Percentiles rank a stretch among this genome's conserved stretches.
Conservation (phyloP, 2,888 invertebrate species). For the Tipula vernalis region DNA sequence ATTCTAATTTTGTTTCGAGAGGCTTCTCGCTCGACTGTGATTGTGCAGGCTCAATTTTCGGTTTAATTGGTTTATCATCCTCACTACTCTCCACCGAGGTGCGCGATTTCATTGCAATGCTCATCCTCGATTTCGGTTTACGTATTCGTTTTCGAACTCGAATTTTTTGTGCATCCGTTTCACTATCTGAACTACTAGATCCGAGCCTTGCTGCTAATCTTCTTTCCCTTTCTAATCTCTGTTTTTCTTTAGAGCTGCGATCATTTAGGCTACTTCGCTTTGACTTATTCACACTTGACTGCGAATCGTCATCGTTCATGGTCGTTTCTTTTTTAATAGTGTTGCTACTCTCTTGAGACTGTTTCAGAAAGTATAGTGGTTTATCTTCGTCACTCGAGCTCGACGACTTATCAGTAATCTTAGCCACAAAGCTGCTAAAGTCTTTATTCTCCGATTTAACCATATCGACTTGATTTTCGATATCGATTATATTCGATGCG, state of each 20-base stretch:
- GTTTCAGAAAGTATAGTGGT: constrained; percentile 22
- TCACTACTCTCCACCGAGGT: not conserved
- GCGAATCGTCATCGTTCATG: constrained; percentile 23
- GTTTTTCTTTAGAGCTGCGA: constrained; percentile 35
- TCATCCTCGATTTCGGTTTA: constrained; percentile 17
- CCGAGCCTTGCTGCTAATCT: constrained; percentile 28
- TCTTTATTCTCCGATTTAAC: not conserved
- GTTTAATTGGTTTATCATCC: constrained; percentile 17
- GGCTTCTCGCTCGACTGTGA: constrained; percentile 9
- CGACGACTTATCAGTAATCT: not conserved
- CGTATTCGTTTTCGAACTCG: constrained; percentile 25
- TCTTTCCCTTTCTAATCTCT: constrained; percentile 27
- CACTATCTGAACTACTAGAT: constrained; percentile 39
- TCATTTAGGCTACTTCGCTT: constrained; percentile 17
- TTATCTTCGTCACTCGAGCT: constrained; percentile 23
- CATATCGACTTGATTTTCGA: not conserved
- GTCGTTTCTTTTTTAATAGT: constrained; percentile 34
- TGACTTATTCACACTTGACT: constrained; percentile 17
- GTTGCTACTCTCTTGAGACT: constrained; percentile 23
- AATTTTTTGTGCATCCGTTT: constrained; percentile 24
- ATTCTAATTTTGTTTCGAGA: not conserved
- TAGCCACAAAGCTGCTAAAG: not conserved
- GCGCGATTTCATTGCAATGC: not conserved
- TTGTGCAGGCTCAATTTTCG: not conserved
- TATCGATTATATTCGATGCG: not conserved